A percentile compares a stretch with the other conserved stretches of the same genome.
phyloP scores from a whole-genome alignment of 2,113 vertebrate species.

The Thamnaconus septentrionalis region DNA sequence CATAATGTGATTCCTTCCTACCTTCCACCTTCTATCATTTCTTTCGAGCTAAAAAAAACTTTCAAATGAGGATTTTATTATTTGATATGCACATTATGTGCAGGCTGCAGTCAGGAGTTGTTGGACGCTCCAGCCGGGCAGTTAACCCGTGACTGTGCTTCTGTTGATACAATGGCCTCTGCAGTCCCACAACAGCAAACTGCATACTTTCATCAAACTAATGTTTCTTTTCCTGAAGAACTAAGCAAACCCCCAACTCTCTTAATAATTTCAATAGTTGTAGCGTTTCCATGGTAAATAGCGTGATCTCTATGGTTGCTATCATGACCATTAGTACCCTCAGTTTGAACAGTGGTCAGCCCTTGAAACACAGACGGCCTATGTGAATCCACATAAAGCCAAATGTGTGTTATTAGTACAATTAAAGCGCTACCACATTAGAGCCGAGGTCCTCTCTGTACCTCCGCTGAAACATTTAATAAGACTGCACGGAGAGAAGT shows the following conservation, averaged over 20 bases:
- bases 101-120: conserved; percentile 29
- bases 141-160: conserved; percentile 49
- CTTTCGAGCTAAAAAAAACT: not conserved
- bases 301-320: conserved; percentile 1
- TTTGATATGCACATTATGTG: conserved; percentile 41
- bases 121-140: conserved; percentile 35
- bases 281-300: too few species aligned
- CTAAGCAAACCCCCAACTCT: conserved; percentile 16
- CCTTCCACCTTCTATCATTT: not conserved
- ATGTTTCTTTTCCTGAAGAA: conserved; percentile 16
- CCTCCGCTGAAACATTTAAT: conserved; percentile 56
- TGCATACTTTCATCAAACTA: conserved; percentile 13
- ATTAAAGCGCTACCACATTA: conserved; percentile 30
- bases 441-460: conserved; percentile 34
- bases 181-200: conserved; percentile 5
- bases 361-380: not conserved
- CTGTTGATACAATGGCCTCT: conserved; percentile 25
- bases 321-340: not conserved
- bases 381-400: conserved; percentile 11
- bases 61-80: conserved; percentile 2
- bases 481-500: conserved; percentile 57
- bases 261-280: not conserved
- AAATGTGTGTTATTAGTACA: conserved; percentile 10
- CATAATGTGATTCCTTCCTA: not conserved
- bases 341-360: too few species aligned